phyloP scores from a whole-genome alignment of 1,140 invertebrate genomes.

The Diuraphis noxia region DNA sequence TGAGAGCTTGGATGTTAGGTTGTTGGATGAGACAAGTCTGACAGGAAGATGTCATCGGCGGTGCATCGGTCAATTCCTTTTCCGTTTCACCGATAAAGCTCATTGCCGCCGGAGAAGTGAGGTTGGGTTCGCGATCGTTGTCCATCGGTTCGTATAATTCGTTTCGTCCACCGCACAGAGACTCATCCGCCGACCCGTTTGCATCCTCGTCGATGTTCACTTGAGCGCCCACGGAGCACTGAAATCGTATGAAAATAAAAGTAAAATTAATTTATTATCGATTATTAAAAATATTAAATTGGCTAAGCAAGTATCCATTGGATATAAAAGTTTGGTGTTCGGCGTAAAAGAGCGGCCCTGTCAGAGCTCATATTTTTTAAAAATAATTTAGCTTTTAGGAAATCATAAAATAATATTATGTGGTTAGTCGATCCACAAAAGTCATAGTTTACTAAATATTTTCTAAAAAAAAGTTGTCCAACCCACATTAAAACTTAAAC shows the following conservation, averaged over 20 bases:
- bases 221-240: constrained; percentile 47
- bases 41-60: background rate
- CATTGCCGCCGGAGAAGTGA: background rate
- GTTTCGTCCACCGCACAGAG: background rate
- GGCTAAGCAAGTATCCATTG: too few relatives aligned
- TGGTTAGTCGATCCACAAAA: too few relatives aligned
- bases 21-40: constrained; percentile 46
- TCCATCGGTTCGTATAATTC: constrained; percentile 16
- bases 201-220: constrained; percentile 43
- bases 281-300: too few relatives aligned
- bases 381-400: too few relatives aligned
- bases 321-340: too few relatives aligned
- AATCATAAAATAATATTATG: too few relatives aligned
- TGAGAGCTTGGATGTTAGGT: constrained; percentile 33
- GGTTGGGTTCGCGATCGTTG: too few relatives aligned
- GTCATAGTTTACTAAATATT: too few relatives aligned
- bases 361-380: too few relatives aligned
- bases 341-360: too few relatives aligned
- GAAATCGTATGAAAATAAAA: background rate
- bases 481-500: too few relatives aligned
- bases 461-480: too few relatives aligned
- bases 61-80: background rate
- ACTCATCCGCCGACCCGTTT: constrained; percentile 41
- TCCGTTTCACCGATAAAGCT: background rate
- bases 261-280: background rate